A percentile compares a stretch with the other conserved stretches of the same genome.
Conservation (phyloP, 2,113 vertebrate genomes). For the Pachycephala philippinensis region DNA sequence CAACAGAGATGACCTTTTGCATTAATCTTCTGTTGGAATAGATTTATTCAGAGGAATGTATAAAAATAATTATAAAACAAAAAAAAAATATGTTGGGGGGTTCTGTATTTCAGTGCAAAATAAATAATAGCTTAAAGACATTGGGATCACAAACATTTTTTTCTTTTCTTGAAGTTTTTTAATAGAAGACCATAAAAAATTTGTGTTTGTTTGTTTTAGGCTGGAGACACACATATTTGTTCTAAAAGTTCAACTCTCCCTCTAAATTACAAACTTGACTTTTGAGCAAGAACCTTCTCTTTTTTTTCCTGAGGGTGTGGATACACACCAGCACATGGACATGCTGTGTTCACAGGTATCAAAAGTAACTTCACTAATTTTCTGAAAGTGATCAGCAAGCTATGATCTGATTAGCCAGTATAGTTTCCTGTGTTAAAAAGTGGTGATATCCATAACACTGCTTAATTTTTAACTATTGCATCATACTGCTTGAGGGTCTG, state of each 20-base stretch:
- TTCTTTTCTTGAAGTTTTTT: background rate
- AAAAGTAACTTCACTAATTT: background rate
- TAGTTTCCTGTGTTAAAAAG: background rate
- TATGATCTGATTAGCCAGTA: background rate
- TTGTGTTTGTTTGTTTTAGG: background rate
- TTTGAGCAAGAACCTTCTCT: background rate
- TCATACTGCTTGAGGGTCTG: background rate
- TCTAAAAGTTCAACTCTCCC: background rate
- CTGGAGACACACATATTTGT: background rate
- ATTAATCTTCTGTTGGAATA: background rate
- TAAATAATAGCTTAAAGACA: background rate
- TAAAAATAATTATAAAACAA: background rate
- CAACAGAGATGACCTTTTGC: background rate
- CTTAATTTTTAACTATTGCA: background rate
- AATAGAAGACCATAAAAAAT: background rate
- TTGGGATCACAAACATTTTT: background rate
- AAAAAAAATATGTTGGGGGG: accelerated
- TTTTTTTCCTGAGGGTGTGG: background rate
- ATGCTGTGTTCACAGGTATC: background rate
- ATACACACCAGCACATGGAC: background rate
- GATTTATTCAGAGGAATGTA: background rate
- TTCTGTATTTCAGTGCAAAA: background rate
- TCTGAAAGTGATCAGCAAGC: background rate
- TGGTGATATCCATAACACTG: background rate
- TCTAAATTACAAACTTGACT: background rate